Evolutionary conservation across 2,888 invertebrate species (phyloP).

Genomic region (Gnatocerus cornutus): DNA sequence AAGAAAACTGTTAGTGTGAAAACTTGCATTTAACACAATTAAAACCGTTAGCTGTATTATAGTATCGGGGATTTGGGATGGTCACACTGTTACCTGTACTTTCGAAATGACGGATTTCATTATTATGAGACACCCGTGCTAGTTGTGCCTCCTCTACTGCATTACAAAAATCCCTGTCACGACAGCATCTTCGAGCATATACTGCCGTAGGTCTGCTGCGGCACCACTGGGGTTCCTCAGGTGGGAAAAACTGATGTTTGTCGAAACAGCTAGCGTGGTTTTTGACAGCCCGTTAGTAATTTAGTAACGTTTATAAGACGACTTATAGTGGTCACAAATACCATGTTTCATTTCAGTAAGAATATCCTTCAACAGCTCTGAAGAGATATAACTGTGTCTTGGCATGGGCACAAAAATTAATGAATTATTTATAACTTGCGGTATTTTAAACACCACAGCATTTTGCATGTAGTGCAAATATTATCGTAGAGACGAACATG

Average conservation of each 20-base stretch:
- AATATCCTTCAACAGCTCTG: constrained; percentile 1
- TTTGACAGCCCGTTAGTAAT: constrained; percentile 46
- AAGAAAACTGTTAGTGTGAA: constrained; percentile 47
- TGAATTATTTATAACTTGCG: background rate
- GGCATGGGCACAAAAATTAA: constrained; percentile 1
- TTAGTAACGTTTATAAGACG: constrained; percentile 32
- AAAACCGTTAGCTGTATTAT: constrained; percentile 48
- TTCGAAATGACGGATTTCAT: constrained; percentile 47
- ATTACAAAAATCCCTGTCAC: constrained; percentile 77
- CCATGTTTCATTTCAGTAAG: constrained; percentile 6
- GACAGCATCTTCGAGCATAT: constrained; percentile 71
- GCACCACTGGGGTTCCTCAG: constrained; percentile 75
- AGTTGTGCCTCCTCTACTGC: constrained; percentile 56
- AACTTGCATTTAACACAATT: constrained; percentile 49
- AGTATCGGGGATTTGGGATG: constrained; percentile 32
- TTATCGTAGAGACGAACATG: too few species aligned
- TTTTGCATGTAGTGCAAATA: too few species aligned
- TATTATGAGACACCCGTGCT: constrained; percentile 40
- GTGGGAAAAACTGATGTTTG: constrained; percentile 73
- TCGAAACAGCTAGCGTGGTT: constrained; percentile 65
- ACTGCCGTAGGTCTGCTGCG: constrained; percentile 66
- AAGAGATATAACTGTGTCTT: background rate
- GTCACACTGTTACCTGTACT: constrained; percentile 62
- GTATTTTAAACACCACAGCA: too few species aligned
- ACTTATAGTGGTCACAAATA: constrained; percentile 14